Conservation (phyloP, 2,113 vertebrate species). For the Chaetura pelagica region DNA sequence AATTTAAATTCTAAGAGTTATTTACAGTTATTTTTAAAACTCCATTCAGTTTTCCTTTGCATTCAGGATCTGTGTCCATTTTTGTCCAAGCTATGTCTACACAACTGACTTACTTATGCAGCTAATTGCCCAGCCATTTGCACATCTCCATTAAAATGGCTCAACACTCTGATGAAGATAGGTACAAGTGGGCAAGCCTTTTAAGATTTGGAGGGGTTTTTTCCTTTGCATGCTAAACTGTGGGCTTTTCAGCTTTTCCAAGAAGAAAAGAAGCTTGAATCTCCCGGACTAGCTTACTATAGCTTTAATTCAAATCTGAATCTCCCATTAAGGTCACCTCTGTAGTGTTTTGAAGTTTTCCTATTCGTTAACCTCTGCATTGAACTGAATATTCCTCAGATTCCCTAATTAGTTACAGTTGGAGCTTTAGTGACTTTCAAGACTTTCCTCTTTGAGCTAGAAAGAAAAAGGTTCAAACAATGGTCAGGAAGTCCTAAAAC, state of each 20-base stretch:
- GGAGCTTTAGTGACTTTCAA: slow-evolving; percentile 66
- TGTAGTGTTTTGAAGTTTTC: slow-evolving; percentile 65
- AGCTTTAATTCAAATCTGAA: slow-evolving; percentile 67
- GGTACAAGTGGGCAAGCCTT: slow-evolving; percentile 29
- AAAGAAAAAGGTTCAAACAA: slow-evolving; percentile 70
- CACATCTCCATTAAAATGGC: slow-evolving; percentile 32
- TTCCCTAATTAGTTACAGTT: slow-evolving; percentile 76
- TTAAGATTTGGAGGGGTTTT: background rate
- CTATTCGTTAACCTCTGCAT: slow-evolving; percentile 71
- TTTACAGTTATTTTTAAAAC: background rate
- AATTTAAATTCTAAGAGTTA: background rate
- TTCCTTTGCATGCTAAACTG: slow-evolving; percentile 28
- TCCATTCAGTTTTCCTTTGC: background rate
- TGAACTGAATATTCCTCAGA: slow-evolving; percentile 72
- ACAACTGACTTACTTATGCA: background rate
- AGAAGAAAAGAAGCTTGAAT: slow-evolving; percentile 52
- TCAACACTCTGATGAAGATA: slow-evolving; percentile 44
- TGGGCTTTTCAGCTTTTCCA: slow-evolving; percentile 55
- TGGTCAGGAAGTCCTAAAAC: slow-evolving; percentile 66
- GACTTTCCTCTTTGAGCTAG: slow-evolving; percentile 53
- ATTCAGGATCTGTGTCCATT: background rate
- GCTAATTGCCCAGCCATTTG: background rate
- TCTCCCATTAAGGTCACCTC: slow-evolving; percentile 64
- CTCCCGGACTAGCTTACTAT: slow-evolving; percentile 30
- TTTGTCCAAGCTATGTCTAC: background rate